A percentile compares a stretch with the other conserved stretches of the same genome.
Conservation (phyloP, 2,888 invertebrate genomes). For the Heliconius aoede region DNA sequence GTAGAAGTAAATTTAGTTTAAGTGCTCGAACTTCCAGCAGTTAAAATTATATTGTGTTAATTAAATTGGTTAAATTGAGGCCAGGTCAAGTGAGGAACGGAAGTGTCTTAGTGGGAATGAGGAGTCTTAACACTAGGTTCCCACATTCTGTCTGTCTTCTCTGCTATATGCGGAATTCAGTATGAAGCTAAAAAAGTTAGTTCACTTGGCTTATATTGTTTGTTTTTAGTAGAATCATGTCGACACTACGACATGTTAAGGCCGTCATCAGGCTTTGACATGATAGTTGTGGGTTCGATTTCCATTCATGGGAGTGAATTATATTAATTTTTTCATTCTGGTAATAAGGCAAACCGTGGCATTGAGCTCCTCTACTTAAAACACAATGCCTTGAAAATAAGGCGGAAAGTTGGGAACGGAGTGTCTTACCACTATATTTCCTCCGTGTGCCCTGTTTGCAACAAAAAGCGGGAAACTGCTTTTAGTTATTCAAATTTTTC, state of each 20-base stretch:
- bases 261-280: too few species aligned
- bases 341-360: neutral
- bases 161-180: too few species aligned
- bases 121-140: too few species aligned
- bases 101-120: neutral
- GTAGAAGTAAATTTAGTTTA: neutral
- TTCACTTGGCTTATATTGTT: neutral
- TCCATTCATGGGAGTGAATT: neutral
- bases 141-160: too few species aligned
- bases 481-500: conserved; percentile 39
- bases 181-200: neutral
- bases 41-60: neutral
- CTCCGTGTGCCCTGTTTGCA: neutral
- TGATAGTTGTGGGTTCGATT: neutral
- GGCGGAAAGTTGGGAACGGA: neutral
- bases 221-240: neutral
- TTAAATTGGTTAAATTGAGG: too few species aligned
- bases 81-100: neutral
- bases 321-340: neutral
- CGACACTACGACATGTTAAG: neutral
- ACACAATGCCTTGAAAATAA: neutral
- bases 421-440: neutral
- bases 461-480: neutral
- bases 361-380: neutral
- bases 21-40: neutral